Evolutionary conservation across 2,797 vertebrate genomes (phyloP).

Genomic region (Todus mexicanus): DNA sequence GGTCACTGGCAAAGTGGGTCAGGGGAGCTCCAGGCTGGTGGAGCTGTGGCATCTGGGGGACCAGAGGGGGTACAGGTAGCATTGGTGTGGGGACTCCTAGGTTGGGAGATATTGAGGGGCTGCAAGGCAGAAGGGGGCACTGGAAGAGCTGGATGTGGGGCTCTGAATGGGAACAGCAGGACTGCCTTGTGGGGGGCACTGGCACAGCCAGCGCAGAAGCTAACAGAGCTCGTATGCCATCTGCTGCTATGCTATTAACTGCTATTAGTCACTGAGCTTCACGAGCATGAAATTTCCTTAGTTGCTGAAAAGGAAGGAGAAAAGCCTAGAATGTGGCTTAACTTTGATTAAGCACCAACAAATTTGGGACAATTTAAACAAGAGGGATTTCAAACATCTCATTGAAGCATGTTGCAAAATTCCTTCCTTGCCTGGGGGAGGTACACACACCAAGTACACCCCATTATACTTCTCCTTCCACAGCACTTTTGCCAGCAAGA

Average conservation of each 20-base stretch:
- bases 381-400: conserved; percentile 46
- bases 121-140: neutral
- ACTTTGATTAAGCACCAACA: conserved; percentile 63
- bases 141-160: neutral
- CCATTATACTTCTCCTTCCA: conserved; percentile 38
- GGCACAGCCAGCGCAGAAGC: neutral
- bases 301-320: conserved; percentile 44
- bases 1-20: neutral
- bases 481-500: conserved; percentile 45
- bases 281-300: conserved; percentile 60
- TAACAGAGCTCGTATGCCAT: conserved; percentile 54
- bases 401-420: conserved; percentile 46
- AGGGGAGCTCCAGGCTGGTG: fast-evolving
- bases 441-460: neutral
- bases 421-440: conserved; percentile 43
- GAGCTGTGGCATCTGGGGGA: neutral
- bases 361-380: conserved; percentile 66
- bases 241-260: conserved; percentile 56
- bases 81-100: fast-evolving
- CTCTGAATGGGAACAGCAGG: conserved; percentile 11
- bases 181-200: conserved; percentile 30
- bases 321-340: conserved; percentile 59
- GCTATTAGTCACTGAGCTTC: conserved; percentile 60
- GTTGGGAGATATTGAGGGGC: fast-evolving
- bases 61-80: neutral